These are phyloP conservation scores for Bolinopsis microptera DNA, from an alignment of 37 sponge, comb jelly and placozoan genomes.

Conservation along the genomic window DNA sequence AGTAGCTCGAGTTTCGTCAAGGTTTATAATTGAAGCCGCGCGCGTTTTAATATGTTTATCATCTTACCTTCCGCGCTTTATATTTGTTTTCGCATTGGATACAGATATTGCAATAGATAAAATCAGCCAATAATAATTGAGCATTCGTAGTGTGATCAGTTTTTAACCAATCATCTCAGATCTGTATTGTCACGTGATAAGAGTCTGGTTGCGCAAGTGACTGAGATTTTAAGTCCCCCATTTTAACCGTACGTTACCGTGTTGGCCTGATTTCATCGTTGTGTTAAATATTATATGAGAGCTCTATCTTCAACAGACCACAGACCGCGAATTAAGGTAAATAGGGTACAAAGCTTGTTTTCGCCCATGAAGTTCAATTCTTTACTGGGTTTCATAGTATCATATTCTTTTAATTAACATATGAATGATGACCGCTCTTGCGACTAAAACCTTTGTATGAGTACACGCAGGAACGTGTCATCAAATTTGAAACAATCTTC, in stretches of 20 bases:
- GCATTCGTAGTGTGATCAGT: neutral
- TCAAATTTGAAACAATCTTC: too few relatives aligned
- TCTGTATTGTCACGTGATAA: neutral
- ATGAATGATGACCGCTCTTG: too few relatives aligned
- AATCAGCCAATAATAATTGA: neutral
- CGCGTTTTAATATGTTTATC: too few relatives aligned
- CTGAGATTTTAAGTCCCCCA: neutral
- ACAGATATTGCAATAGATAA: neutral
- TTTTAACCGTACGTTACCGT: constrained; percentile 40
- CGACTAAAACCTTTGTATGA: too few relatives aligned
- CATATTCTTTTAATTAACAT: too few relatives aligned
- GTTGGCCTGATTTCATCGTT: neutral
- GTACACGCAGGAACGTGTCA: too few relatives aligned
- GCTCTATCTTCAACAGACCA: neutral
- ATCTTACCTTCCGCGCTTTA: too few relatives aligned
- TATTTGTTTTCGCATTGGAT: constrained; percentile 16
- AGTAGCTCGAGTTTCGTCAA: too few relatives aligned
- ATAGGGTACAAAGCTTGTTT: neutral
- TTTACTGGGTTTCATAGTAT: too few relatives aligned
- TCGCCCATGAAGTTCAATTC: neutral
- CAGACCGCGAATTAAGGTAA: constrained; percentile 23
- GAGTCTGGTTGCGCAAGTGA: constrained; percentile 8
- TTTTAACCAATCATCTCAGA: neutral
- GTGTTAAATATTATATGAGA: constrained; percentile 22
- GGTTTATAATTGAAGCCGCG: too few relatives aligned